Base-by-base conservation (phyloP, 2,888 invertebrate genomes). In the Psylliodes chrysocephalus region DNA sequence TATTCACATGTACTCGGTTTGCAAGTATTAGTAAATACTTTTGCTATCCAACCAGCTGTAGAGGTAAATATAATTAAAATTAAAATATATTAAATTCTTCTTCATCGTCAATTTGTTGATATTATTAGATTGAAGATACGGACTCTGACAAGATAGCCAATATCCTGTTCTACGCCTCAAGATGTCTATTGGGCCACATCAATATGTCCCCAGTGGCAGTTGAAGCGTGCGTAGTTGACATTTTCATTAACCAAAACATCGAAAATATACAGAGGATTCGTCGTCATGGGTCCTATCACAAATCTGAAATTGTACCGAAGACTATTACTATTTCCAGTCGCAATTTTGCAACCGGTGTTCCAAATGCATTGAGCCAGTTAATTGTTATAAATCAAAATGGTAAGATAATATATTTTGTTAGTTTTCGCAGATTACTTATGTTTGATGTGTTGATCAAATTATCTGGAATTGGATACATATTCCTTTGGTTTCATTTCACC, bases 1-100 rank as follows among this genome's bases (percentile, higher is more conserved):
- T 91, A 93, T 75, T 92, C 93, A 0, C 84, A 92, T 66, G 89
- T 93, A 0, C 83, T 93, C 14, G 93, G 92, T 0, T 82, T 92
- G 30, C 91, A 92, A 75, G 91, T 94, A 22, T 85, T 94, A 15
- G 91, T 93, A 4, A 94, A 93, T 82, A 92, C 92, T 0, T 93
- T 91, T 77, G 87, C 80, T 2, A 75, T 80, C n/a, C 81, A 80
- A 67, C 75, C 78, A 42, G 72, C 73, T 2, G 75, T 75, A 78
- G 69, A 78, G 71, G 79, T 79, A 72, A 66, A 33, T 76, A 77
- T 2, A 25, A 51, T 18, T 33, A 22, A 22, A n/a, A n/a, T n/a
- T n/a, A n/a, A n/a, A n/a, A n/a, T n/a, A n/a, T n/a, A n/a, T n/a
- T n/a, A n/a, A n/a, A n/a, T n/a, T n/a, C n/a, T n/a, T n/a, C n/a